These are phyloP conservation scores for Lepilemur septentrionalis DNA, from an alignment of 2,797 vertebrate species.

Conservation along the genomic window DNA sequence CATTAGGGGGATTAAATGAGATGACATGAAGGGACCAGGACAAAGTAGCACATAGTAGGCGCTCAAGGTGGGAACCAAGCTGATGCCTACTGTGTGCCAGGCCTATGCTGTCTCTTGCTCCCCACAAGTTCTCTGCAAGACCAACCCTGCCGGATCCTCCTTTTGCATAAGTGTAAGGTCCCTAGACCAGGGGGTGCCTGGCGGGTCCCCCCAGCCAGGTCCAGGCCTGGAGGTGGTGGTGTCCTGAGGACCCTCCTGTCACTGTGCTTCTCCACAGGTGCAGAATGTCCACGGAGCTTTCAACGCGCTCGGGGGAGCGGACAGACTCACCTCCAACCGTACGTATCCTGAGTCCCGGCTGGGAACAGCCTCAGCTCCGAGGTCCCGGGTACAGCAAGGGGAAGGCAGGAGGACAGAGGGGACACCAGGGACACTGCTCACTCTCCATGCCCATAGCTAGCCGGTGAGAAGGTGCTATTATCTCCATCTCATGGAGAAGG, in stretches of 20 bases:
- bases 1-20: background rate
- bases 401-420: background rate
- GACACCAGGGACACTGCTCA: background rate
- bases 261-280: conserved; percentile 86
- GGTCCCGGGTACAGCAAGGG: background rate
- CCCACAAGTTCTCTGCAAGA: background rate
- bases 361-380: background rate
- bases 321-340: conserved; percentile 95
- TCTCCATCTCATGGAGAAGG: background rate
- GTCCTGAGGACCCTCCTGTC: background rate
- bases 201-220: background rate
- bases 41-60: background rate
- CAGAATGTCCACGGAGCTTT: conserved; percentile 96
- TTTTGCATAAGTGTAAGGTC: rapidly evolving
- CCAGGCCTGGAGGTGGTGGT: background rate
- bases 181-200: background rate
- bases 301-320: conserved; percentile 95
- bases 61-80: background rate
- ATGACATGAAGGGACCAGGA: background rate
- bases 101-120: background rate
- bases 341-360: conserved; percentile 83
- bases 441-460: rapidly evolving
- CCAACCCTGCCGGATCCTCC: rapidly evolving
- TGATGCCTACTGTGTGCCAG: background rate
- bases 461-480: too few relatives aligned